Conservation (phyloP, 2,888 invertebrate species). For the Heteropelma amictum region DNA sequence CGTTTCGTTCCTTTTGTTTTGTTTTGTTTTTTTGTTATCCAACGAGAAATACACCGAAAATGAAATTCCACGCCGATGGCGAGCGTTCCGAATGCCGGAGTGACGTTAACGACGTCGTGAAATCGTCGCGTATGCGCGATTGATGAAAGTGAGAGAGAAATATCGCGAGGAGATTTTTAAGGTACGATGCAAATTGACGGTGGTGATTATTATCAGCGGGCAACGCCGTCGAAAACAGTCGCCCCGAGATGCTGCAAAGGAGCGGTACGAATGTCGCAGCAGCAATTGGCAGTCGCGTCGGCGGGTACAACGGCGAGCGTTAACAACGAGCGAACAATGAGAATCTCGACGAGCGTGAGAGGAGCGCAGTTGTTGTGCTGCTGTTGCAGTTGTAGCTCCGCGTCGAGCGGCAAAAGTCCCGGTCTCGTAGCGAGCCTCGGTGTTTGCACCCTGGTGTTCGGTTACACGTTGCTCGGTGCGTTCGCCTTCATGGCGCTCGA, state of each 20-base stretch:
- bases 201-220: slow-evolving; percentile 71
- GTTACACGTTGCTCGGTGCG: slow-evolving; percentile 95
- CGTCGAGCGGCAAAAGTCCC: slow-evolving; percentile 76
- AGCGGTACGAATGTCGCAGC: slow-evolving; percentile 65
- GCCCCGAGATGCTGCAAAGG: slow-evolving; percentile 71
- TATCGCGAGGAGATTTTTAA: too few species aligned
- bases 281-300: slow-evolving; percentile 41
- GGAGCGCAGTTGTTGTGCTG: slow-evolving; percentile 79
- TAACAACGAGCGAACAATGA: slow-evolving; percentile 51
- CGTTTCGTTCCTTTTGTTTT: neutral
- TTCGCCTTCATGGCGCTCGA: slow-evolving; percentile 93
- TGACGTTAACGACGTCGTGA: too few species aligned
- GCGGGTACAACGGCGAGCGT: slow-evolving; percentile 57
- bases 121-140: too few species aligned
- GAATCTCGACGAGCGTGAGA: slow-evolving; percentile 61
- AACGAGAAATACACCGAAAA: too few species aligned
- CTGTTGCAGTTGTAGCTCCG: slow-evolving; percentile 80
- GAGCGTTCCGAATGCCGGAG: too few species aligned
- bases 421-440: slow-evolving; percentile 90
- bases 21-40: too few species aligned
- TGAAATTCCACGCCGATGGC: too few species aligned
- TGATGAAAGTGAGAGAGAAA: slow-evolving; percentile 1
- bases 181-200: slow-evolving; percentile 72
- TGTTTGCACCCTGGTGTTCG: slow-evolving; percentile 90
- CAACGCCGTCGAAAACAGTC: slow-evolving; percentile 29